Percentiles rank a stretch among this genome's conserved stretches.
phyloP scores from a whole-genome alignment of 2,113 vertebrate genomes.

The Microcebus murinus region DNA sequence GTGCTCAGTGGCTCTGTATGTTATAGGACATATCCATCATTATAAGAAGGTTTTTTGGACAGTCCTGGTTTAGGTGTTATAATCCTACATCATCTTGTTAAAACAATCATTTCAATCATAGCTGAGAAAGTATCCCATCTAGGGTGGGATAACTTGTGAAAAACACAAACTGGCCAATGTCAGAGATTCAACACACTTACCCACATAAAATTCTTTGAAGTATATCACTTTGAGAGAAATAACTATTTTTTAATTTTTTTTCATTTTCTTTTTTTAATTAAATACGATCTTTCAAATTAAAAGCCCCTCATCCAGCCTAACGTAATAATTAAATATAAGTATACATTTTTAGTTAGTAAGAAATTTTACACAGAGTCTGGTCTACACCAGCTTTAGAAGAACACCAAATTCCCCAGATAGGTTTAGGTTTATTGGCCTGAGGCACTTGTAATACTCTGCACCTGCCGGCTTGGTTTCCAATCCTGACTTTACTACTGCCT shows the following conservation, averaged over 20 bases:
- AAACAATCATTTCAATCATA: background rate
- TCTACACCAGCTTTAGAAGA: background rate
- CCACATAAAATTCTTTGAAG: background rate
- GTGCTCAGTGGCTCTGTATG: background rate
- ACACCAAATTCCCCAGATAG: background rate
- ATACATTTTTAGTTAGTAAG: background rate
- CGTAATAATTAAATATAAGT: background rate
- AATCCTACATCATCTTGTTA: background rate
- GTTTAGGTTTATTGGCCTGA: background rate
- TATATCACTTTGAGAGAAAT: background rate
- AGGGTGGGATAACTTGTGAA: background rate
- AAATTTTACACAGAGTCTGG: background rate
- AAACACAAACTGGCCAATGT: background rate
- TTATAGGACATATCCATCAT: background rate
- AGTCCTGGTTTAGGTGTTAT: background rate
- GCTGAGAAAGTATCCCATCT: background rate
- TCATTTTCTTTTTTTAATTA: background rate
- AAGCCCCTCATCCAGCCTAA: background rate
- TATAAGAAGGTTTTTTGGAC: background rate
- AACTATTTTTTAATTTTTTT: background rate
- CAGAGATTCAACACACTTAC: background rate
- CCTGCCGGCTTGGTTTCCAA: background rate
- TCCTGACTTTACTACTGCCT: background rate
- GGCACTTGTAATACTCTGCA: accelerated
- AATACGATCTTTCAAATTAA: background rate